Base-by-base conservation (phyloP, 2,888 invertebrate species). In the Morpho deidamia region DNA sequence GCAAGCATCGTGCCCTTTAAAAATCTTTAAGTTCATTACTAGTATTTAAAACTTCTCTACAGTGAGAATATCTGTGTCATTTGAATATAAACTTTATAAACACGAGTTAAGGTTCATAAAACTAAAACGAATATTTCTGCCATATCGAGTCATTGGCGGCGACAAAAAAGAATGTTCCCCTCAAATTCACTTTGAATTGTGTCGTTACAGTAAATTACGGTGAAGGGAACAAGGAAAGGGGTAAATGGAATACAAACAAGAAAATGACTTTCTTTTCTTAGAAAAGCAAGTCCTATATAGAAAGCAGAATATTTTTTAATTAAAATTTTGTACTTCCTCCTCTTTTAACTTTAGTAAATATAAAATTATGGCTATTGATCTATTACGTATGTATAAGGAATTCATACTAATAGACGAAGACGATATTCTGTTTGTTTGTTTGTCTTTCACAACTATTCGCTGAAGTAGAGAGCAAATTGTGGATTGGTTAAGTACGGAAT, bases 131-230 rank as follows among this genome's bases (percentile, higher is more conserved):
- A 49, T 42, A 44, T 52, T 48, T 50, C 42, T 59, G 51, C 53
- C 52, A 49, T 51, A 47, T 57, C 60, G 53, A 51, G 58, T 69
- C 64, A 66, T 59, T 63, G 56, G 48, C 65, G 72, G 71, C 64
- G 72, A 71, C 74, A 78, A 78, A 79, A 81, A 78, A 73, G 66
- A 74, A 52, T 58, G 48, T 71, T 75, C 70, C 70, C 70, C 69
- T 75, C 72, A 72, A 73, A 77, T 78, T 82, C 75, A 78, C 74
- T 74, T 71, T 72, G 73, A 72, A 76, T 74, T 68, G 71, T 71
- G 72, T 78, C 78, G 72, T 83, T 81, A 82, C 76, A 78, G 73
- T 72, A 81, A 83, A 81, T 82, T 82, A 78, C 77, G 79, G 81
- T 74, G 72, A 76, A 67, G 66, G 68, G 76, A 76, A 78, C 73